Evolutionary conservation across 2,888 invertebrate genomes (phyloP), one percentile per base, ranked within the genome.

Genomic region (Lomographa bimaculata): DNA sequence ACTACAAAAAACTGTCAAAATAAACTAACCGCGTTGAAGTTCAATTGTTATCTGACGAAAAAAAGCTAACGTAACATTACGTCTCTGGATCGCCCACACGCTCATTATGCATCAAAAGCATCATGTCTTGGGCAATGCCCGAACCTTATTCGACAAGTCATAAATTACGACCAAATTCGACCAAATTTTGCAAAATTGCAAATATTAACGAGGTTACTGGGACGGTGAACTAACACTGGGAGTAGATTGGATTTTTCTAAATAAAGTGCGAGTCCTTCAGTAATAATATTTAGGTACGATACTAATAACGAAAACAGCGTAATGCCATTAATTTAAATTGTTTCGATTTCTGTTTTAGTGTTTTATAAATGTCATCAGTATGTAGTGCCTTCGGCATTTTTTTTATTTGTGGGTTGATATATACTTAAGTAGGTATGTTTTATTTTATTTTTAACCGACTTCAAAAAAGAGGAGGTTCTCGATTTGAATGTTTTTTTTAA

Each of bases 31-130:
- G 38, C 61, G 40, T 41, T 57, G 60, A 56, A 62, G 70, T 54
- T 60, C 60, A 63, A 57, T 47, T 57, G 51, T 61, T 68, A 51
- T 81, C 75, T 84, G 83, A 67, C 59, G 52, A 62, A 57, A 57
- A n/a, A 50, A 63, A 54, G 54, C 54, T 25, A 59, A 55, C 57
- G 64, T 68, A 64, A 63, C 67, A 69, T 62, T 60, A 69, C 69
- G 69, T 61, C 64, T 69, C 57, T 54, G 57, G 50, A 50, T 60
- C 75, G 69, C 85, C 86, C 82, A 85, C 85, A 72, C 79, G 52
- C 32, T 38, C 48, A 47, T 44, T 50, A 43, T 41, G 29, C 43
- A n/a, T 27, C 42, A 32, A 36, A 26, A 35, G 20, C 32, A 48
- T 34, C 64, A 55, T 63, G 57, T 64, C 75, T 86, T 86, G 70